Evolutionary conservation across 2,888 invertebrate species (phyloP).

Genomic region (Stegana nigrithorax): DNA sequence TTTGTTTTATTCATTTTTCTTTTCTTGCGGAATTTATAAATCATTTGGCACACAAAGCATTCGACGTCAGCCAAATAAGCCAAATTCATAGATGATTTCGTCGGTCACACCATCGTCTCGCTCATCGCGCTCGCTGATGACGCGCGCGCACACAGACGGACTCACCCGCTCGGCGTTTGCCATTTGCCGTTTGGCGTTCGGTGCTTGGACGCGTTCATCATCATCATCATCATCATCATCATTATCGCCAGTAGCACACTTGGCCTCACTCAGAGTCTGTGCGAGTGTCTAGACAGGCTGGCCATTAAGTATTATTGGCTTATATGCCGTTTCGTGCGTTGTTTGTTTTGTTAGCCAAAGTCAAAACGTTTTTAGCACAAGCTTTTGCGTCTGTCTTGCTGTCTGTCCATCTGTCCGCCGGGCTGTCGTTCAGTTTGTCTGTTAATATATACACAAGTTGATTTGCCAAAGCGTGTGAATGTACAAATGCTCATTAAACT

Average conservation of each 20-base stretch:
- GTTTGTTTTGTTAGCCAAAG: not conserved
- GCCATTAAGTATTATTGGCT: slow-evolving; percentile 29
- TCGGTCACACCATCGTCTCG: not conserved
- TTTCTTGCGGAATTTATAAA: not conserved
- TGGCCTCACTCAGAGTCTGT: slow-evolving; percentile 31
- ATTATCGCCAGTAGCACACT: no score
- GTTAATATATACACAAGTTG: no score
- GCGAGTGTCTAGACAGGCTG: slow-evolving; percentile 39
- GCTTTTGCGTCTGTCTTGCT: not conserved
- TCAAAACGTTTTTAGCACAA: not conserved
- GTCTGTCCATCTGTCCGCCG: not conserved
- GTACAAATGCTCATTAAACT: no score
- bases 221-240: no score
- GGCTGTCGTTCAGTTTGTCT: no score
- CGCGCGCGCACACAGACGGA: not conserved
- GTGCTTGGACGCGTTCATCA: no score
- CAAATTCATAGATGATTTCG: not conserved
- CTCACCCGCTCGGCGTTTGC: not conserved
- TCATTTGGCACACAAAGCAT: no score
- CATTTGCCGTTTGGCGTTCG: not conserved
- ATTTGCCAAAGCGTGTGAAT: no score
- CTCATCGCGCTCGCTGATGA: not conserved
- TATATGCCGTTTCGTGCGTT: slow-evolving; percentile 18
- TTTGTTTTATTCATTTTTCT: not conserved
- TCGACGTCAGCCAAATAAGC: no score